Base-by-base conservation (phyloP, 2,888 invertebrate genomes). In the Nemotelus pantherinus region DNA sequence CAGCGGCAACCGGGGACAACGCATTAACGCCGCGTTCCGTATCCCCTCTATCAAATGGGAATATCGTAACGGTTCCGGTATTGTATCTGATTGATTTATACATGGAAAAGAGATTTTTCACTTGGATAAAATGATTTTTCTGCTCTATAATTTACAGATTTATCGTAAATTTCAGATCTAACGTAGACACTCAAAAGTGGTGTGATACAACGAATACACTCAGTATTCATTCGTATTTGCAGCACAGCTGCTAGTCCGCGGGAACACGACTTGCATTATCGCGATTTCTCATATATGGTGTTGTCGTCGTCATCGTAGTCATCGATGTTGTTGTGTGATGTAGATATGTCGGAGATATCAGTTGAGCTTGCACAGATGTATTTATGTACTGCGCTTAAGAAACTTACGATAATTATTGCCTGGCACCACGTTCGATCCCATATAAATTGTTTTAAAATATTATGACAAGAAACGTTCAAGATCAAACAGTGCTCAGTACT, bases 111-210 rank as follows among this genome's bases (percentile, higher is more conserved):
- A 70, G 70, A 70, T 70, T 70, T 70, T 70, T 70, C 70, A 70
- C 70, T 70, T 70, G 70, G 55, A 25, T 70, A 9, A 7, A 55
- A 55, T 55, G 70, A 70, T 70, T 70, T 70, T 70, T 70, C 70
- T 70, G 70, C 70, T 70, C 72, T 72, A 72, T 72, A 72, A 72
- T 72, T 72, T 72, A 72, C 60, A 45, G 72, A 72, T 58, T 72
- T 72, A 72, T 72, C 72, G 72, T 45, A 58, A 72, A 43, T 72
- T 58, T 25, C 10, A 47, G 72, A 72, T 72, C 72, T 72, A 45
- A 58, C 44, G 57, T 43, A 60, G 10, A 70, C 70, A 70, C 55
- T 9, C 47, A 47, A 6, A 43, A n/a, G 58, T 6, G 9, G 7
- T 63, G 63, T 43, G 41, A 25, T 25, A 25, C 25, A 25, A 25